Base-by-base conservation (phyloP, 2,113 vertebrate genomes). In the Ammospiza caudacuta region DNA sequence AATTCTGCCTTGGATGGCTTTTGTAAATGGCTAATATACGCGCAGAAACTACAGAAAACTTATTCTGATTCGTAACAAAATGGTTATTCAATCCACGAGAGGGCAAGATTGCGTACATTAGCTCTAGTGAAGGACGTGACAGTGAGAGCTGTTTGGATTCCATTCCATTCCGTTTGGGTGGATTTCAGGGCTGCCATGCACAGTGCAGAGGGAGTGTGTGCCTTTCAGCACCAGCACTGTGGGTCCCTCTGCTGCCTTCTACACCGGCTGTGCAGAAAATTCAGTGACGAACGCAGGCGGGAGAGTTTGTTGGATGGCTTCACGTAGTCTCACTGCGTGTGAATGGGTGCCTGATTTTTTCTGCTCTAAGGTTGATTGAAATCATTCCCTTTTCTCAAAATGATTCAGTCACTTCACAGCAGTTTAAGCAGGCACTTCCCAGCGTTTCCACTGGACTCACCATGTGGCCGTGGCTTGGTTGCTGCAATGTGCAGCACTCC, bases 331-430 rank as follows among this genome's bases (percentile, higher is more conserved):
- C 10, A 2, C 21, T 47, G 28, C 28, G 15, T 57, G 29, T 55
- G 86, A 93, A 83, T 52, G 63, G 49, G 27, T 47, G 44, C 58
- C 70, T 94, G 84, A 83, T 85, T 94, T 91, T 95, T 95, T 63
- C 74, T 85, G 8, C 23, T 87, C 23, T 41, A 41, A 76, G 27
- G 58, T 4, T 89, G 81, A 82, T 77, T 73, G 41, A 89, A 96
- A 82, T 77, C 3, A n/a, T 51, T 69, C 8, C 16, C 5, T 85
- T 76, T 89, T 63, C 52, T 69, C 49, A 69, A 4, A 90, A 69
- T 44, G 46, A 79, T 61, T 82, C 55, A 11, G 14, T 14, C 43
- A 35, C 19, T 58, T 81, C 57, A 35, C 35, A 28, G 28, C 14
- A 11, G 12, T 70, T 76, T 72, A 73, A 74, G 47, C n/a, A 83